Conservation (phyloP, 2,113 vertebrate species). For the Podarcis cretensis region DNA sequence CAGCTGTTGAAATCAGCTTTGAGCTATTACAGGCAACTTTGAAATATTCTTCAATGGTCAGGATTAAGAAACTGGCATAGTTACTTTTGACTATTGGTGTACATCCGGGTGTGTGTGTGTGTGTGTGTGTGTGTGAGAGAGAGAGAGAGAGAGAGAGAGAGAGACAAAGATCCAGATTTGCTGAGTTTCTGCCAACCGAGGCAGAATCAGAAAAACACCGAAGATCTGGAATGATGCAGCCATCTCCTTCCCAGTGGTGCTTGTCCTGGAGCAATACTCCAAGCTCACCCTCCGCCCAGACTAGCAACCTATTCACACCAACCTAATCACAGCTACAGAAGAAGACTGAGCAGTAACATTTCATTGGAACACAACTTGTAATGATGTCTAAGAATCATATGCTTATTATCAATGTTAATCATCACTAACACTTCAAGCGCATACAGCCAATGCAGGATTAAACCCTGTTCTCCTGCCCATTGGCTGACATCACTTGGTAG, state of each 20-base stretch:
- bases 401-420: too few relatives aligned
- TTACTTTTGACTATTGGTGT: neutral
- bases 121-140: too few relatives aligned
- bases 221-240: neutral
- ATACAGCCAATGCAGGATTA: too few relatives aligned
- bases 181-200: neutral
- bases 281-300: neutral
- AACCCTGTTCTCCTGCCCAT: too few relatives aligned
- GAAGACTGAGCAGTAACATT: too few relatives aligned
- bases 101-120: too few relatives aligned
- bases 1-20: slow-evolving; percentile 37
- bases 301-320: neutral
- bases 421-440: too few relatives aligned
- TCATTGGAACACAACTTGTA: too few relatives aligned
- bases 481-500: too few relatives aligned
- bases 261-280: neutral
- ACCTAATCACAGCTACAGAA: neutral
- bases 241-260: neutral
- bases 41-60: slow-evolving; percentile 27
- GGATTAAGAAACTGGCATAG: slow-evolving; percentile 24
- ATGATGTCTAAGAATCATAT: too few relatives aligned
- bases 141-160: too few relatives aligned
- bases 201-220: neutral
- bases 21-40: neutral
- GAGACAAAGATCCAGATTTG: neutral